Base-by-base conservation (phyloP, 2,797 vertebrate species). In the Enoplosus armatus region DNA sequence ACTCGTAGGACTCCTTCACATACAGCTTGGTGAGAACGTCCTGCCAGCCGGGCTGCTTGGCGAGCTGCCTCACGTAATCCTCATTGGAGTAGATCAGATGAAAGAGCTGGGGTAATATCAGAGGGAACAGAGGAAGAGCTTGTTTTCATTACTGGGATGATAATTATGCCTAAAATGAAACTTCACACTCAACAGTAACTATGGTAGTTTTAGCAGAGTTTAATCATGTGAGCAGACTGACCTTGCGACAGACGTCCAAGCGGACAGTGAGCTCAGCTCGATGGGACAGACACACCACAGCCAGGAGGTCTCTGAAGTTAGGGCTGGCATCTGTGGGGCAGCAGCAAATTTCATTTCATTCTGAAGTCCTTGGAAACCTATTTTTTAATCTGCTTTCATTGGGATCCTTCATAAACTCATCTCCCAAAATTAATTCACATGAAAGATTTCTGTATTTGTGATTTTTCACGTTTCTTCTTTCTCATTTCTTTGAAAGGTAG, bases 191-290 rank as follows among this genome's bases (percentile, higher is more conserved):
- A 33, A 43, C 39, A 54, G 55, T 16, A 6, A 35, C 37, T 47
- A 0, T 2, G 26, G 14, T 18, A 20, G 47, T 20, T 43, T 45
- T 3, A 16, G 9, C 6, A 5, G 33, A 67, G 35, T 1, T 18
- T 4, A 3, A 41, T 39, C 0, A 65, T 18, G 35, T 12, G 16
- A 64, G 47, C 18, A 24, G 70, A 87, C 93, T 91, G 70, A 98
- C 98, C 96, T 99, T 98, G 48, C 98, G 97, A 92, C 98, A 99
- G 85, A 99, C 91, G n/a, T 98, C 96, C 5, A 99, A 94, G n/a
- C 98, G 96, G 61, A 97, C 88, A 0, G 94, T 85, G 77, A 99
- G 96, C 54, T 98, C 96, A 0, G 97, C 97, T 33, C 96, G 95
- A 73, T 99, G 97, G 60, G 98, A 98, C 82, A 99, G 91, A 85